Base-by-base conservation (phyloP, 2,797 vertebrate genomes). In the Adrianichthys oophorus region DNA sequence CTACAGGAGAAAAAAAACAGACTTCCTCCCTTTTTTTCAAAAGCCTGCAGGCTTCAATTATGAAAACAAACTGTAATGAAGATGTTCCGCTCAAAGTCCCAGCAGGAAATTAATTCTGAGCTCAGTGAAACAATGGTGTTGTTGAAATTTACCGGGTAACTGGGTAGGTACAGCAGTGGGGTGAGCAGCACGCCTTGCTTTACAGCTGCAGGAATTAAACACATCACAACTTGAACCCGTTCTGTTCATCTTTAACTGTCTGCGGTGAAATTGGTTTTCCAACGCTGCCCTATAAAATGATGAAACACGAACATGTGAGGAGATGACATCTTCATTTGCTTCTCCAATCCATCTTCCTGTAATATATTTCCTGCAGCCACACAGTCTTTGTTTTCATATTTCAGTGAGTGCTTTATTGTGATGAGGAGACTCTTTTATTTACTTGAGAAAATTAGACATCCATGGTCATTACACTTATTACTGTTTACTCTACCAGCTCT, bases 21-120 rank as follows among this genome's bases (percentile, higher is more conserved):
- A 56, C 64, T 70, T 66, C 60, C 48, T 66, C 37, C 17, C 57
- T 23, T 56, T 60, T 37, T 37, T 79, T 74, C 67, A 78, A 65
- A 63, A 68, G 72, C 72, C 65, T 75, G 29, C 77, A 81, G 79
- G 76, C 56, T 82, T 71, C 66, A 72, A 80, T 87, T 83, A 84
- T 76, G 64, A 84, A 82, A 87, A 78, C 77, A 82, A 56, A 59
- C 46, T 44, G 78, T 81, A 80, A 88, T 82, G 67, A 81, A 87
- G 83, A 86, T 73, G 70, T 81, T 80, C 62, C 45, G 63, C 82
- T 81, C 64, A 74, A 62, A 53, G 64, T 82, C 77, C 79, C 68
- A 69, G 60, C 69, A 81, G 85, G 74, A 89, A 85, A 88, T 86
- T 70, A 75, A 85, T 74, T 80, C 60, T 44, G 61, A 73, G 66